A percentile compares a stretch with the other conserved stretches of the same genome.
Conservation (phyloP, 2,113 vertebrate species). For the Tretioscincus oriximinensis region DNA sequence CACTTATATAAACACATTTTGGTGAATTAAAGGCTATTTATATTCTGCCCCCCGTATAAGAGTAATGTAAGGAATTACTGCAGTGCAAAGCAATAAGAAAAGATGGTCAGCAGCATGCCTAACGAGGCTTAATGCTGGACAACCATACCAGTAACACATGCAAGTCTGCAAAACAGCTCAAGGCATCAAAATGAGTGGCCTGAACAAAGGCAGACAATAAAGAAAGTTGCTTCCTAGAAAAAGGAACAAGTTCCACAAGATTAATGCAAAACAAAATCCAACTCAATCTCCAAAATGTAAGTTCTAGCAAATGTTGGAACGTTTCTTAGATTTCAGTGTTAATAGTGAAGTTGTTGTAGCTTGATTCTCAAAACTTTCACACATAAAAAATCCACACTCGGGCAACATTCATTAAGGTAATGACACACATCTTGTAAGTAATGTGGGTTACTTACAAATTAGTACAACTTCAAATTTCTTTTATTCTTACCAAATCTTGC, state of each 20-base stretch:
- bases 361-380: neutral
- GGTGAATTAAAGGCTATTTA: neutral
- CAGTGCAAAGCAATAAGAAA: neutral
- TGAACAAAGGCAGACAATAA: neutral
- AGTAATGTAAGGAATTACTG: too few relatives aligned
- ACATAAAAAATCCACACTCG: neutral
- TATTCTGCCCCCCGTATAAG: neutral
- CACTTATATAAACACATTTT: neutral
- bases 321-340: neutral
- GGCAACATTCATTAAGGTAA: neutral
- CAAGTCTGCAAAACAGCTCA: neutral
- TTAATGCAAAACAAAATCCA: neutral
- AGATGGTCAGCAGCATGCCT: neutral
- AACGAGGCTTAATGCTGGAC: neutral
- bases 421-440: neutral
- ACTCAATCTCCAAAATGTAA: neutral
- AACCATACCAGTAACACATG: neutral
- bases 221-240: neutral
- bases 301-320: neutral
- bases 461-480: neutral
- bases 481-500: neutral
- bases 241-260: neutral
- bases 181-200: neutral
- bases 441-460: fast-evolving
- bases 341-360: neutral